Conservation (phyloP, 2,113 vertebrate genomes). For the Labeo catla region DNA sequence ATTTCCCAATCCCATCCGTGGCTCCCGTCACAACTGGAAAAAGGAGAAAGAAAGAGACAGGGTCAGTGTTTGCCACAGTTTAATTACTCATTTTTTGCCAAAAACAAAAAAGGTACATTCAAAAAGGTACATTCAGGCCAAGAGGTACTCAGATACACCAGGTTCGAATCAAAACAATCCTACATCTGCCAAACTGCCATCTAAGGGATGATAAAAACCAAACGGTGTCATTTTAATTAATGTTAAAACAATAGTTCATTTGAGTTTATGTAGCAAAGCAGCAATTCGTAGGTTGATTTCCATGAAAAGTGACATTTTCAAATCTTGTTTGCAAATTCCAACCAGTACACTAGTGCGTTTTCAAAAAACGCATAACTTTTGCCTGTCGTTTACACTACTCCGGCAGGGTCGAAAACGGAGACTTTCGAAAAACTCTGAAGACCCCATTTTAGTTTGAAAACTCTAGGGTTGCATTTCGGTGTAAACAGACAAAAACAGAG, state of each 20-base stretch:
- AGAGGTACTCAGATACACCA: background rate
- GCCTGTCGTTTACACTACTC: no score
- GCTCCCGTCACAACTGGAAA: constrained; percentile 90
- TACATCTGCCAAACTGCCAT: background rate
- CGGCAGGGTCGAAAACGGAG: no score
- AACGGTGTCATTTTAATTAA: background rate
- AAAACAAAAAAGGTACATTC: background rate
- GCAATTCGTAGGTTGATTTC: background rate
- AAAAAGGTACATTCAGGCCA: background rate
- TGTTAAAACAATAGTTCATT: background rate
- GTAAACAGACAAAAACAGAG: no score
- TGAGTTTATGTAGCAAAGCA: background rate
- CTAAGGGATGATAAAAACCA: background rate
- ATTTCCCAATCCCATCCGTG: constrained; percentile 97
- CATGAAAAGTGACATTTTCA: background rate
- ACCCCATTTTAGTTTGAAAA: no score
- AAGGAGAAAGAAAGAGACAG: constrained; percentile 40
- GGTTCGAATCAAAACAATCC: background rate
- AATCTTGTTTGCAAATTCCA: no score
- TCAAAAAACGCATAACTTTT: no score
- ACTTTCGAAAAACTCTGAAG: no score
- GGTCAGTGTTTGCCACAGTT: background rate
- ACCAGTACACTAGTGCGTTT: no score
- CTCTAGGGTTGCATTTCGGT: no score
- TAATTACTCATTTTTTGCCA: background rate